Evolutionary conservation across 2,797 vertebrate species (phyloP).

Genomic region (Myotis daubentonii): DNA sequence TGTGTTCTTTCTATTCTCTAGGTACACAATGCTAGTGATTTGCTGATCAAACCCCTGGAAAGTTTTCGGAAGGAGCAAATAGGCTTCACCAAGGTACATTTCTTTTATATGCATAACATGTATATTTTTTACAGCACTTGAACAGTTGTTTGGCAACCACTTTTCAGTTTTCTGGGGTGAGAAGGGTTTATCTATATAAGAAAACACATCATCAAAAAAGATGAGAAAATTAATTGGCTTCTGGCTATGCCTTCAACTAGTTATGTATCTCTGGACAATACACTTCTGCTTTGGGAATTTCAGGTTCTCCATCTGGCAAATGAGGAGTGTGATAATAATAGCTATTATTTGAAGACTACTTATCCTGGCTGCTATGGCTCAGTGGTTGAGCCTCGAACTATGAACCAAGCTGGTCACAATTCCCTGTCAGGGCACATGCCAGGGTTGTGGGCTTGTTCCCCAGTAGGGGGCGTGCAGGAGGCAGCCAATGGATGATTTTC

Average conservation of each 20-base stretch:
- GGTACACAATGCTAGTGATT: slow-evolving; percentile 97
- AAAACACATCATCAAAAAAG: neutral
- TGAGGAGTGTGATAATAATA: neutral
- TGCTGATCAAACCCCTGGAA: slow-evolving; percentile 97
- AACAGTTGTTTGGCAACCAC: neutral
- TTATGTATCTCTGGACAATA: neutral
- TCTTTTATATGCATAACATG: neutral
- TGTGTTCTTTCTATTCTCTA: slow-evolving; percentile 76
- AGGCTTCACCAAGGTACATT: slow-evolving; percentile 94
- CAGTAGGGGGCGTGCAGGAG: too few species aligned
- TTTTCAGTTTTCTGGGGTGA: neutral
- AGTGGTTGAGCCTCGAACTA: too few species aligned
- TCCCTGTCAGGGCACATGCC: too few species aligned
- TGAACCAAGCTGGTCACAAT: too few species aligned
- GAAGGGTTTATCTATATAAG: neutral
- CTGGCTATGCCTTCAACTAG: neutral
- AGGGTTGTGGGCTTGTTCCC: too few species aligned
- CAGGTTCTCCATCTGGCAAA: slow-evolving; percentile 28
- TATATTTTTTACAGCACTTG: neutral
- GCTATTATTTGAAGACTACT: neutral
- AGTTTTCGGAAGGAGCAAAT: slow-evolving; percentile 98
- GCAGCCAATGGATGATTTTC: too few species aligned
- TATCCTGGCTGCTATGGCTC: neutral
- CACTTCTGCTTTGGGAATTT: neutral
- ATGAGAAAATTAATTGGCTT: neutral